Evolutionary conservation across 2,888 invertebrate species (phyloP), one percentile per base, ranked within the genome.

Genomic region (Drosophila hamatofila): DNA sequence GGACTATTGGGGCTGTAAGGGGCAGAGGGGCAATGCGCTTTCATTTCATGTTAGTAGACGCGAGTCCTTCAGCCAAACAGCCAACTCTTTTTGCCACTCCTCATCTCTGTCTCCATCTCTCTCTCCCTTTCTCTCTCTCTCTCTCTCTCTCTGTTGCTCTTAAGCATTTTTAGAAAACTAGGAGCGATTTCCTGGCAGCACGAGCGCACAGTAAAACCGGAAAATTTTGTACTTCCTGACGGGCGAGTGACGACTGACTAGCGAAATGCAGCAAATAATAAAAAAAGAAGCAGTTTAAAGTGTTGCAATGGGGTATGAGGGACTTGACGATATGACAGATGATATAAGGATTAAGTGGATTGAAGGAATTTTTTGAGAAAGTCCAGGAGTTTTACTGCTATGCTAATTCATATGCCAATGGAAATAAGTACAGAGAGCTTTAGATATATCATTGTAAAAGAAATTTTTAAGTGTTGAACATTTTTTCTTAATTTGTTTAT

Each of bases 191-290:
- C 84, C 84, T 84, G 84, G 48, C 88, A 78, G 67, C 83, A 75
- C 80, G 73, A 87, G 82, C 71, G 67, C 71, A 80, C 73, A 80
- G 78, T 78, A 83, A 84, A 88, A 88, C 85, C 89, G 85, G 85
- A 85, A 85, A 86, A 85, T 85, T 85, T 88, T 78, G 75, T 75
- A 88, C 87, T 83, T 85, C 87, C 89, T 88, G 82, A 63, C 81
- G 70, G 75, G 63, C 74, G 66, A 78, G 59, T 64, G 74, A 57
- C 60, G 74, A 84, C 71, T 71, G 86, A 75, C 81, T 75, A 69
- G 54, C 48, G 54, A 58, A 83, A 57, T 74, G 77, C 65, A 72
- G 46, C 61, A 48, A 27, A 54, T 58, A 64, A 48, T 51, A 60
- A 25, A 51, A 58, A 57, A 33, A 18, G 16, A 33, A 11, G 33